Evolutionary conservation across 1,140 invertebrate species (phyloP).

Genomic region (Lepidurus packardi): DNA sequence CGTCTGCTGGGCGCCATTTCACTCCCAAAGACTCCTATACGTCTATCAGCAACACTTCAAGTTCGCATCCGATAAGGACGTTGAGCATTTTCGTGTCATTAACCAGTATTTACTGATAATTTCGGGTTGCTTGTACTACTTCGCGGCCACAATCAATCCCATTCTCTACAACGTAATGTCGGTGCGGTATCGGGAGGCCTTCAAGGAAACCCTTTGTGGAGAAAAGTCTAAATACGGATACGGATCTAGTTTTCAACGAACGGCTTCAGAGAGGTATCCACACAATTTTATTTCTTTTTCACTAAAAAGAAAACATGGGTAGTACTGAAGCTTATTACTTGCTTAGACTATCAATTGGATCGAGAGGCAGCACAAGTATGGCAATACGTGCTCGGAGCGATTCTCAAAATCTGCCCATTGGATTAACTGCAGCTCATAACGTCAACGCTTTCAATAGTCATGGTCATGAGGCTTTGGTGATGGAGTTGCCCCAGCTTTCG

Average conservation of each 20-base stretch:
- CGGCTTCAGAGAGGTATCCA: constrained; percentile 1
- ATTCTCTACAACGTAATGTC: constrained; percentile 91
- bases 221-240: not conserved
- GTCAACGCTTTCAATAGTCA: not conserved
- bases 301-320: no score
- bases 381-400: not conserved
- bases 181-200: constrained; percentile 71
- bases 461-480: not conserved
- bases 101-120: constrained; percentile 68
- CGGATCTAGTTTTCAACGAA: constrained; percentile 25
- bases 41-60: constrained; percentile 49
- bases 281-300: not conserved
- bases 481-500: not conserved
- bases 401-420: not conserved
- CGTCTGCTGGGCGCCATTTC: constrained; percentile 94
- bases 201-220: constrained; percentile 50
- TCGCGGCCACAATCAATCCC: constrained; percentile 82
- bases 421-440: not conserved
- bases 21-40: constrained; percentile 69
- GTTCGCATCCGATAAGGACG: constrained; percentile 43
- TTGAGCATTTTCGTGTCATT: constrained; percentile 56
- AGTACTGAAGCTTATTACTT: not conserved
- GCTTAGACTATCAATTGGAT: not conserved
- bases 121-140: constrained; percentile 62
- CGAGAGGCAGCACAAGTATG: not conserved